Base-by-base conservation (phyloP, 2,113 vertebrate genomes). In the Microcebus griseorufus region DNA sequence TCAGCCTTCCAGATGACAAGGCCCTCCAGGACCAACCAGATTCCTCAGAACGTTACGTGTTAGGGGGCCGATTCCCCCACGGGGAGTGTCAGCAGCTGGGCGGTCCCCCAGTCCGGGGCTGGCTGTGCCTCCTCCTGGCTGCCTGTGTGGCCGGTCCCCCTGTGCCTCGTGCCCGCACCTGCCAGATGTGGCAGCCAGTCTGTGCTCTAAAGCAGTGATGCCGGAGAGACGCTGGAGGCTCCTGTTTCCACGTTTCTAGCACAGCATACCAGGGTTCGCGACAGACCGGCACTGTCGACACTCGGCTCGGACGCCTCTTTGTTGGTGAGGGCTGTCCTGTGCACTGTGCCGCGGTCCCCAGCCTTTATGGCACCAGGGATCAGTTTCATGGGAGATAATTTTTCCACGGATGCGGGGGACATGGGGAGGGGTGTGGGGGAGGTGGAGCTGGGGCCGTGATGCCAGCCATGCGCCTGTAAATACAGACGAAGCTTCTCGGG, bases 221-320 rank as follows among this genome's bases (percentile, higher is more conserved):
- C 72, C 72, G 5, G 34, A 3, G 34, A 22, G 29, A 34, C 0
- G 20, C 3, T 18, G 27, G 64, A 11, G 23, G 18, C 16, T 62
- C 39, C 34, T n/a, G 42, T 25, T 39, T 53, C 20, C 5, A 5
- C 51, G 80, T 78, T 29, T 4, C 12, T 5, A 53, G 23, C 12
- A 8, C 84, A 13, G 1, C 3, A 18, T 39, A 42, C 42, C n/a
- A 42, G 48, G 6, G n/a, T 37, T 91, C 78, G 14, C 37, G 6
- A 14, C 7, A 29, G 27, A 62, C 8, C 5, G 1, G 9, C 20
- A 10, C 37, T 9, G 1, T 0, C 23, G 12, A 3, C 48, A 7
- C 27, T 3, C 9, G 7, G 3, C 17, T 37, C 29, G 4, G 14
- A 20, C 2, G 17, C 34, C 12, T 37, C 45, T 51, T 25, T 20